phyloP scores from a whole-genome alignment of 1,140 invertebrate species.

The Parapsyche elsis region DNA sequence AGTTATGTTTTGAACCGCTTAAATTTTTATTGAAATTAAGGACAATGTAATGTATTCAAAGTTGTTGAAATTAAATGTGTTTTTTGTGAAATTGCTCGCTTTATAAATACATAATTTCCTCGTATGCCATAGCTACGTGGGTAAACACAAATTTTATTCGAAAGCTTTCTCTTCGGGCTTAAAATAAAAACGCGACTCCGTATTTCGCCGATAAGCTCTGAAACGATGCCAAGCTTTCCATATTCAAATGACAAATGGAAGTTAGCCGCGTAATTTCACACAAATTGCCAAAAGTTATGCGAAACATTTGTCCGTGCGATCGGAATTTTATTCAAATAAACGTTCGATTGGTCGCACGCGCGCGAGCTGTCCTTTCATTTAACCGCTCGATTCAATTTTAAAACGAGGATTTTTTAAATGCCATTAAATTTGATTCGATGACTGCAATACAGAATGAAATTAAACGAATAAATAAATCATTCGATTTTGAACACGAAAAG shows the following conservation, averaged over 20 bases:
- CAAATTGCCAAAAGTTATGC: slow-evolving; percentile 28
- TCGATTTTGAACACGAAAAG: no score
- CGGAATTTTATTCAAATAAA: slow-evolving; percentile 13
- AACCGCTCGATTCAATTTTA: not conserved
- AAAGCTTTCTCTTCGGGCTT: not conserved
- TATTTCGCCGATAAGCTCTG: slow-evolving; percentile 30
- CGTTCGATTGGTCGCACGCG: not conserved
- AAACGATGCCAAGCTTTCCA: slow-evolving; percentile 34
- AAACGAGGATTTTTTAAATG: not conserved
- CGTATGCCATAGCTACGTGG: not conserved
- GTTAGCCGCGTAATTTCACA: slow-evolving; percentile 23
- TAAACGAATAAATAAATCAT: no score
- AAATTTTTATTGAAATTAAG: no score
- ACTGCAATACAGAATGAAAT: no score
- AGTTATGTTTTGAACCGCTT: no score
- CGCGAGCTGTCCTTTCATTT: not conserved
- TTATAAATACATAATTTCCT: not conserved
- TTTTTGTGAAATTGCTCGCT: no score
- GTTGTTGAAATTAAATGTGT: no score
- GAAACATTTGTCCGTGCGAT: not conserved
- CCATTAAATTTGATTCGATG: not conserved
- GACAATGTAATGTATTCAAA: no score
- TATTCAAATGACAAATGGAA: slow-evolving; percentile 37
- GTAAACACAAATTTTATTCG: not conserved
- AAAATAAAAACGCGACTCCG: not conserved